Percentiles rank a stretch among this genome's conserved stretches.
These are phyloP conservation scores for Drosophila borborema DNA, from an alignment of 2,888 invertebrate species.

Conservation along the genomic window DNA sequence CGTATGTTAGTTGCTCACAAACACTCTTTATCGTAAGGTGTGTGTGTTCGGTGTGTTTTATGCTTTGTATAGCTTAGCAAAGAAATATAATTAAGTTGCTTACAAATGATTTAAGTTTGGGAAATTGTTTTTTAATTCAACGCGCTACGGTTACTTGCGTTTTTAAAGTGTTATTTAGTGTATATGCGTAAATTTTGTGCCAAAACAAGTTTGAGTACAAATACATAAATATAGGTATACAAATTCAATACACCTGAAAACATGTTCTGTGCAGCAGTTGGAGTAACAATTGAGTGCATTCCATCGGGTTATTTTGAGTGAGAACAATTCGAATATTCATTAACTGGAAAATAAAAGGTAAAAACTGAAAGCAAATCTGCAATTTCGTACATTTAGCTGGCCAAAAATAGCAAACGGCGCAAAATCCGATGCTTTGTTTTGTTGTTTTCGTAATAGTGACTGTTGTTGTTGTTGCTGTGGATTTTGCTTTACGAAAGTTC, in stretches of 20 bases:
- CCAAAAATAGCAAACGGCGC: constrained; percentile 44
- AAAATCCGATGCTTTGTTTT: constrained; percentile 40
- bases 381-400: constrained; percentile 8
- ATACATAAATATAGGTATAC: not conserved
- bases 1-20: constrained; percentile 27
- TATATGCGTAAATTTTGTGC: constrained; percentile 28
- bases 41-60: constrained; percentile 17
- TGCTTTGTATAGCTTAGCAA: too few species aligned
- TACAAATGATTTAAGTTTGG: constrained; percentile 9
- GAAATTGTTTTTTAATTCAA: constrained; percentile 20
- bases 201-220: constrained; percentile 32
- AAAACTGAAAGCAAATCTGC: constrained; percentile 32
- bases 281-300: constrained; percentile 56
- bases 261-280: constrained; percentile 18
- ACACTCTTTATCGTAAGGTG: not conserved
- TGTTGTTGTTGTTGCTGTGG: constrained; percentile 20
- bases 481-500: constrained; percentile 63
- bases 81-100: constrained; percentile 27
- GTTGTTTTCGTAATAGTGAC: constrained; percentile 44
- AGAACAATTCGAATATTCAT: constrained; percentile 9
- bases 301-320: constrained; percentile 22
- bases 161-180: constrained; percentile 13
- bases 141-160: constrained; percentile 11
- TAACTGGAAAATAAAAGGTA: constrained; percentile 47
- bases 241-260: constrained; percentile 17